A percentile compares a stretch with the other conserved stretches of the same genome.
Conservation (phyloP, 2,113 vertebrate species). For the Campylomormyrus tamandua region DNA sequence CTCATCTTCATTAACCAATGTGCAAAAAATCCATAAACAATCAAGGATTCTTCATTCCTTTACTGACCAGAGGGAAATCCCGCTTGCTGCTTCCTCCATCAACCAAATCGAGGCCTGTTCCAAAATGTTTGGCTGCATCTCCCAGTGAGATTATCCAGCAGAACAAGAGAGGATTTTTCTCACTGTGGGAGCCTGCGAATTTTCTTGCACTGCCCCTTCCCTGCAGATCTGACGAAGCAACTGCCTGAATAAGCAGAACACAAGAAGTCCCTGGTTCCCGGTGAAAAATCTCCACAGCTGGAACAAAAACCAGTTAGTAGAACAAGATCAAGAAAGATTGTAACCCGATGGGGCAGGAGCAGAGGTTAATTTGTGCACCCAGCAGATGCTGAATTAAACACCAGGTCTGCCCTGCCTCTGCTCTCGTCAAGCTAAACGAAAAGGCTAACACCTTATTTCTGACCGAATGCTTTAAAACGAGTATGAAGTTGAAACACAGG, state of each 20-base stretch:
- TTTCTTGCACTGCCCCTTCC: not conserved
- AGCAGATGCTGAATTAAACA: not conserved
- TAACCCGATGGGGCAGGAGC: not conserved
- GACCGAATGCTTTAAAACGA: not conserved
- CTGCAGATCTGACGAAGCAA: not conserved
- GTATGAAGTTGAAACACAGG: not conserved
- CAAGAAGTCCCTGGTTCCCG: constrained; percentile 33
- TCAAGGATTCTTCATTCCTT: too few species aligned
- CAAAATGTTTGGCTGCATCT: not conserved
- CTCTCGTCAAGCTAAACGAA: not conserved
- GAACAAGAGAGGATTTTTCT: not conserved
- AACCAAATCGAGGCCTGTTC: not conserved
- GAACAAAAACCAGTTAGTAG: constrained; percentile 1
- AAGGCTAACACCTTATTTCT: not conserved
- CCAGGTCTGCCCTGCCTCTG: not conserved
- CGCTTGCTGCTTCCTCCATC: not conserved
- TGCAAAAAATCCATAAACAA: not conserved
- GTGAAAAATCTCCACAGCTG: constrained; percentile 26
- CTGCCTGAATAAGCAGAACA: constrained; percentile 32
- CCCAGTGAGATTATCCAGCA: not conserved
- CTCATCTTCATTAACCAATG: not conserved
- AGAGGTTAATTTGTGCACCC: not conserved
- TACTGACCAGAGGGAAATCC: not conserved
- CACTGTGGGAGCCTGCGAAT: not conserved
- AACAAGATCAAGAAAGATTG: not conserved